These are phyloP conservation scores for Tineola bisselliella DNA, from an alignment of 2,888 invertebrate genomes.

Conservation along the genomic window DNA sequence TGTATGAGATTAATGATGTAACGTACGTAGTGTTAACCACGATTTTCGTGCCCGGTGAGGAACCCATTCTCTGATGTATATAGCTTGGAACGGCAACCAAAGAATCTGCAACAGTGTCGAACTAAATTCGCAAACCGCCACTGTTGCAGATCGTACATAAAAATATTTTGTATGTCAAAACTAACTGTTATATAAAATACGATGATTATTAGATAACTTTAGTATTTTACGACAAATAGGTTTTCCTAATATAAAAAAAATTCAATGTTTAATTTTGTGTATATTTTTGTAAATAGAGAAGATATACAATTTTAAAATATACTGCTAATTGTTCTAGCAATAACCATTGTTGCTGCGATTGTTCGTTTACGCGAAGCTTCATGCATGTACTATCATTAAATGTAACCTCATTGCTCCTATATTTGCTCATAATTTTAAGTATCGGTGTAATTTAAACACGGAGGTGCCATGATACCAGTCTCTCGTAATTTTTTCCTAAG, in stretches of 20 bases:
- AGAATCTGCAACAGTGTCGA: background rate
- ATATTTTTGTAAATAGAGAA: conserved; percentile 11
- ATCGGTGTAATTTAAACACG: conserved; percentile 32
- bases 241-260: background rate
- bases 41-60: background rate
- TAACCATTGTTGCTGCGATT: background rate
- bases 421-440: conserved; percentile 3
- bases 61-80: background rate
- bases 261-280: conserved; percentile 6
- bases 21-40: background rate
- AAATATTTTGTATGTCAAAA: background rate
- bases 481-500: conserved; percentile 16
- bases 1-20: background rate
- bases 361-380: background rate
- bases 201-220: background rate
- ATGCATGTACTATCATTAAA: background rate
- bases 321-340: too few species aligned
- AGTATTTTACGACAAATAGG: background rate
- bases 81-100: background rate
- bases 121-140: too few species aligned
- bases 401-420: conserved; percentile 3
- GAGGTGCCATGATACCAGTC: conserved; percentile 64
- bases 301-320: conserved; percentile 10
- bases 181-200: background rate
- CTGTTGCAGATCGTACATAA: too few species aligned